Base-by-base conservation (phyloP, 2,113 vertebrate genomes). In the Solea senegalensis region DNA sequence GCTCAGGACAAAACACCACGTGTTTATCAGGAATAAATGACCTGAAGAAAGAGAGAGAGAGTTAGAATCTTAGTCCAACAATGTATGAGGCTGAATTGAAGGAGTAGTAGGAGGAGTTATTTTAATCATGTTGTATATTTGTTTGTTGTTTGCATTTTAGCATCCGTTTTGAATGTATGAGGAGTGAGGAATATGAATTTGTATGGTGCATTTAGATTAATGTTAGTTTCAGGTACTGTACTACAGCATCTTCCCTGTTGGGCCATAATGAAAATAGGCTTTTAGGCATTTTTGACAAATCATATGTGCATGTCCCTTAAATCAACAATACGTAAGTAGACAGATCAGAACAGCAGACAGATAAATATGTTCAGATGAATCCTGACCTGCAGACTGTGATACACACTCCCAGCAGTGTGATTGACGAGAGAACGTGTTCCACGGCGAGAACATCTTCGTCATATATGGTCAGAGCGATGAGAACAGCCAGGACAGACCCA, bases 11-110 rank as follows among this genome's bases (percentile, higher is more conserved):
- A 89, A 97, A 98, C 69, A 98, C 97, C 94, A 98, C 91, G 91
- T 99, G 96, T 88, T 99, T 95, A 88, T 99, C 98, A 0, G 97
- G 98, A 82, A 99, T 98, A 86, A 99, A 99, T 27, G 97, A 98
- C 88, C 98, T 99, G 76, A 44, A 39, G 7, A 65, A 61, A 71
- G 53, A 61, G 9, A 69, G 7, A 73, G 41, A 63, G n/a, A 21
- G 21, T 27, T 27, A 9, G 1, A 67, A 41, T 21, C 15, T 46
- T 8, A 41, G 9, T 53, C 10, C 49, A 11, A 11, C 9, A 81
- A 13, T n/a, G 8, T 1, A 9, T 58, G 49, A 44, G 9, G 16
- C 21, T 53, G 1, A 27, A 14, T 28, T 49, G 26, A 52, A 5
- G 21, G 7, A n/a, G n/a, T n/a, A n/a, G n/a, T n/a, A n/a, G n/a